These are phyloP conservation scores for Synergus umbraculus DNA, from an alignment of 2,888 invertebrate genomes.

Conservation along the genomic window DNA sequence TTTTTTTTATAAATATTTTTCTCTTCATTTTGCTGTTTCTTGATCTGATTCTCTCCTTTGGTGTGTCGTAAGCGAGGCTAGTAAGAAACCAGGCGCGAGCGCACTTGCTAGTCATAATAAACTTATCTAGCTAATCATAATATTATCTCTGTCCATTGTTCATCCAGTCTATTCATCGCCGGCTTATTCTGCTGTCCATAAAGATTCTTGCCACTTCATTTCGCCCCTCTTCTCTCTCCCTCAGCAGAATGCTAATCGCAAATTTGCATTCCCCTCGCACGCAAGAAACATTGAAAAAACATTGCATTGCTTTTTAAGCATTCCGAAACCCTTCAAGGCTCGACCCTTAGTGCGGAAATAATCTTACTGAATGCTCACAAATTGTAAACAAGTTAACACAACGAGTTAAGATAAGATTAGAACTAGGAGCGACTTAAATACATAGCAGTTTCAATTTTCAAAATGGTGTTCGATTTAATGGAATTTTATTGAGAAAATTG, in stretches of 20 bases:
- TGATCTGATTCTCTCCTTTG: not conserved
- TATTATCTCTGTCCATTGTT: conserved; percentile 40
- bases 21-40: not conserved
- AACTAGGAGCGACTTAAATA: too few relatives aligned
- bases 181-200: conserved; percentile 34
- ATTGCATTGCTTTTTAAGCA: conserved; percentile 22
- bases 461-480: too few relatives aligned
- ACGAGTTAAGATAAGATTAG: too few relatives aligned
- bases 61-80: conserved; percentile 1
- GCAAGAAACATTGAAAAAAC: conserved; percentile 18
- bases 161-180: conserved; percentile 38
- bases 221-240: not conserved
- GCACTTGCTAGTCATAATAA: conserved; percentile 32
- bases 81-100: conserved; percentile 31
- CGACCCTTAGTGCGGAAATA: not conserved
- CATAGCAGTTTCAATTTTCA: too few relatives aligned
- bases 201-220: conserved; percentile 24
- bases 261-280: conserved; percentile 34
- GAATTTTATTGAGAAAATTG: too few relatives aligned
- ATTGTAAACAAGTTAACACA: not conserved
- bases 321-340: not conserved
- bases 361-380: not conserved
- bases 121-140: conserved; percentile 41
- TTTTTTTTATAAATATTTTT: too few relatives aligned
- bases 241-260: conserved; percentile 28